Conservation (phyloP, 2,113 vertebrate genomes). For the Notothenia rossii region DNA sequence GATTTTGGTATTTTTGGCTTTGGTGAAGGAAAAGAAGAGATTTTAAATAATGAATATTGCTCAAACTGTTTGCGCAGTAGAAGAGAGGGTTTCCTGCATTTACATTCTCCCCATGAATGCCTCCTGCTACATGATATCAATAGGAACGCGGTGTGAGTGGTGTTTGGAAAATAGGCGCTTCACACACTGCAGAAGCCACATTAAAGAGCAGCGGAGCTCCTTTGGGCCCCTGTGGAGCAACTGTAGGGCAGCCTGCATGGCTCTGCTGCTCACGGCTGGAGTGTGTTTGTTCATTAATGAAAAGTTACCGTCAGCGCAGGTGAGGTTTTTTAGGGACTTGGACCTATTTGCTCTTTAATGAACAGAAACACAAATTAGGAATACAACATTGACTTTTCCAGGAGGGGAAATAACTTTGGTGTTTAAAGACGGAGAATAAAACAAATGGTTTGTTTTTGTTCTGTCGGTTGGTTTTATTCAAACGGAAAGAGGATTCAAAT, state of each 20-base stretch:
- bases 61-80: conserved; percentile 63
- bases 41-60: conserved; percentile 75
- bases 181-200: conserved; percentile 58
- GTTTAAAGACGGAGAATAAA: conserved; percentile 11
- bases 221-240: conserved; percentile 65
- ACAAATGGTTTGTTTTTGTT: background rate
- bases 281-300: conserved; percentile 34
- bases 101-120: conserved; percentile 65
- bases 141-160: conserved; percentile 60
- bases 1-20: conserved; percentile 61
- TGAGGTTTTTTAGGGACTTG: conserved; percentile 17
- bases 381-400: conserved; percentile 39
- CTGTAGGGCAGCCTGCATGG: conserved; percentile 54
- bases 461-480: background rate
- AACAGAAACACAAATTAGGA: conserved; percentile 34
- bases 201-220: conserved; percentile 67
- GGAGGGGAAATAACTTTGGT: conserved; percentile 12
- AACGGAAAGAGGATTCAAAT: no score
- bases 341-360: conserved; percentile 34
- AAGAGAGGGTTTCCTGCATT: conserved; percentile 43
- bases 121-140: conserved; percentile 69
- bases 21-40: conserved; percentile 60
- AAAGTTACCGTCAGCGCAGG: conserved; percentile 46
- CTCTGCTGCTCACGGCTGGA: conserved; percentile 45
- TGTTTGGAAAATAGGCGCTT: conserved; percentile 67